Percentiles rank a stretch among this genome's conserved stretches.
Conservation (phyloP, 2,888 invertebrate genomes). For the Ennomos quercinarius region DNA sequence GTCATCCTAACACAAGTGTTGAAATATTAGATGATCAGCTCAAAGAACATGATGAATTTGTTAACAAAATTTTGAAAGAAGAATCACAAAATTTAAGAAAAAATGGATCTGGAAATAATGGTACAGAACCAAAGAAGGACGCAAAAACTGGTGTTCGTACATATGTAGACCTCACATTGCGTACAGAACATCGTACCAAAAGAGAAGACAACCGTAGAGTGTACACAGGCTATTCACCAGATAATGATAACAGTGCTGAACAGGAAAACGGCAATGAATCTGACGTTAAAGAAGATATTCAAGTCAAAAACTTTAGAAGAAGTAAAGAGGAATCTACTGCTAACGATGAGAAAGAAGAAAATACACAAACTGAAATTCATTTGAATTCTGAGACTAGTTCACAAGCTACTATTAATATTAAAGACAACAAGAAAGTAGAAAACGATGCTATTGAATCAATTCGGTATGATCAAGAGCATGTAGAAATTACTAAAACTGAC, state of each 20-base stretch:
- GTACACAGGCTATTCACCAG: slow-evolving; percentile 3
- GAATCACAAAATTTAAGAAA: slow-evolving; percentile 54
- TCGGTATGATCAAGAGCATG: too few species aligned
- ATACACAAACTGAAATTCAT: too few species aligned
- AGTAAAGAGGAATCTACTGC: neutral
- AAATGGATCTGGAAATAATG: slow-evolving; percentile 29
- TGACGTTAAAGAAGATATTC: slow-evolving; percentile 33
- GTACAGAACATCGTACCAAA: slow-evolving; percentile 2
- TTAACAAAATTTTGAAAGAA: slow-evolving; percentile 60
- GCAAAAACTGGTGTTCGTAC: neutral
- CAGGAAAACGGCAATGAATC: slow-evolving; percentile 13
- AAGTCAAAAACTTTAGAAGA: slow-evolving; percentile 35
- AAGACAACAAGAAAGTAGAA: neutral
- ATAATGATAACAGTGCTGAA: slow-evolving; percentile 3
- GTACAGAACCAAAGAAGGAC: slow-evolving; percentile 1
- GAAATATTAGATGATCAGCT: slow-evolving; percentile 59
- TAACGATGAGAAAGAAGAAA: slow-evolving; percentile 4
- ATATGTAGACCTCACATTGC: slow-evolving; percentile 17
- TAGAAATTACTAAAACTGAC: too few species aligned
- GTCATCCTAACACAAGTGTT: slow-evolving; percentile 39
- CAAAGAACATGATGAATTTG: slow-evolving; percentile 57
- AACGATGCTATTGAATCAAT: too few species aligned
- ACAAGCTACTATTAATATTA: too few species aligned
- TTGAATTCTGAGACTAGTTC: too few species aligned
- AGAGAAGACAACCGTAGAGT: slow-evolving; percentile 7